phyloP scores from a whole-genome alignment of 2,888 invertebrate genomes.

The Strigamia maritima region DNA sequence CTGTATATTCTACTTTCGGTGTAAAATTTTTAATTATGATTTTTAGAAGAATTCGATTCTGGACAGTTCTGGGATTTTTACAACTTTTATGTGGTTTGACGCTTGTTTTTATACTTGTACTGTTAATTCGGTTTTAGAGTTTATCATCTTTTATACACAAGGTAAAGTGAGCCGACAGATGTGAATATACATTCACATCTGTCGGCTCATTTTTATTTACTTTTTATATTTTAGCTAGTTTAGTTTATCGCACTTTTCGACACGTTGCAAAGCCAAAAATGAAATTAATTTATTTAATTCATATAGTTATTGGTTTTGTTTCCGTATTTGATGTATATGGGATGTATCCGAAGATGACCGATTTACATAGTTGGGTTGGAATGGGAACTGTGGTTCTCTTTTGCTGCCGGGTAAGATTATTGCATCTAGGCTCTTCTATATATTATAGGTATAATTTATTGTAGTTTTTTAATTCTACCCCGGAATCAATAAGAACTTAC shows the following conservation, averaged over 20 bases:
- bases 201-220: background rate
- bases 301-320: slow-evolving; percentile 67
- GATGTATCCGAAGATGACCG: slow-evolving; percentile 65
- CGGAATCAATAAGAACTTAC: background rate
- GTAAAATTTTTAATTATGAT: background rate
- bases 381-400: slow-evolving; percentile 68
- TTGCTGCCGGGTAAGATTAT: slow-evolving; percentile 61
- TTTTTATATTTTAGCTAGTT: slow-evolving; percentile 62
- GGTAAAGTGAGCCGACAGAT: too few relatives aligned
- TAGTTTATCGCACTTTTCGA: slow-evolving; percentile 75
- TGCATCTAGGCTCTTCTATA: background rate
- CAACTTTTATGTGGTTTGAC: background rate
- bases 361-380: slow-evolving; percentile 79
- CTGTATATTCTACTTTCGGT: too few relatives aligned
- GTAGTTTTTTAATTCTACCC: background rate
- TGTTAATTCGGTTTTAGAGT: background rate
- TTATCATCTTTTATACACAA: background rate
- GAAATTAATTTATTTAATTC: slow-evolving; percentile 69
- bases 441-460: too few relatives aligned
- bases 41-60: background rate
- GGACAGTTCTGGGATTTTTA: background rate
- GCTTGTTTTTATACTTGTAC: background rate
- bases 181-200: too few relatives aligned
- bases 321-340: slow-evolving; percentile 77
- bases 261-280: slow-evolving; percentile 67